Base-by-base conservation (phyloP, 1,140 invertebrate species). In the Parapsyche elsis region DNA sequence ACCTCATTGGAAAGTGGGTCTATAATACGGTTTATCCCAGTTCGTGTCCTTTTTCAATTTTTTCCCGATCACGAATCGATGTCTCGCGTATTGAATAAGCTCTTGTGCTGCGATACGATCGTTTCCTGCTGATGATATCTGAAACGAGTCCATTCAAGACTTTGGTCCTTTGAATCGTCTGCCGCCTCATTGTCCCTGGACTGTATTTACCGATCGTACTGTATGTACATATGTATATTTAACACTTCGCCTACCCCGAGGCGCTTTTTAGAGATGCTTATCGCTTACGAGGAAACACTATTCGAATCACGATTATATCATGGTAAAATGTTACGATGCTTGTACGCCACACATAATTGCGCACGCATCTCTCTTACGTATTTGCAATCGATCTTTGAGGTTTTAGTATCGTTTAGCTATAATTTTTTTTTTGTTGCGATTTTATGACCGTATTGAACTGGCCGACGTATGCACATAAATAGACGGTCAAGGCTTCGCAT, bases 51-150 rank as follows among this genome's bases (percentile, higher is more conserved):
- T 38, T 4, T 53, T 53, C 49, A 53, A 53, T 53, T 53, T 53
- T 53, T 14, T 53, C 10, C 10, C 10, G n/a, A 14, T 53, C 16
- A 5, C 2, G 49, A 53, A 14, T 10, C 1, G 49, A 53, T 46
- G 12, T 53, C 16, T 53, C 16, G 49, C 0, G 24, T 67, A 67
- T 24, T 67, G 21, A 30, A 67, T 26, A 26, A 9, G 24, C 1
- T 53, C 12, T 1, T 2, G 10, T 5, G 49, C 2, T 5, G 26
- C 73, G 75, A 77, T 77, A 64, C 14, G 24, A 77, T 64, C 75
- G 14, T 49, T 77, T 77, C 75, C 57, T 77, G 57, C 53, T 21
- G 75, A 77, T 77, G 23, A 30, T 59, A 77, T 77, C 75, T 4
- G 19, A 57, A 26, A 44, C 70, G 70, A 21, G 38, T 73, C 38